Base-by-base conservation (phyloP, 2,797 vertebrate species). In the Oreonectes daqikongensis region DNA sequence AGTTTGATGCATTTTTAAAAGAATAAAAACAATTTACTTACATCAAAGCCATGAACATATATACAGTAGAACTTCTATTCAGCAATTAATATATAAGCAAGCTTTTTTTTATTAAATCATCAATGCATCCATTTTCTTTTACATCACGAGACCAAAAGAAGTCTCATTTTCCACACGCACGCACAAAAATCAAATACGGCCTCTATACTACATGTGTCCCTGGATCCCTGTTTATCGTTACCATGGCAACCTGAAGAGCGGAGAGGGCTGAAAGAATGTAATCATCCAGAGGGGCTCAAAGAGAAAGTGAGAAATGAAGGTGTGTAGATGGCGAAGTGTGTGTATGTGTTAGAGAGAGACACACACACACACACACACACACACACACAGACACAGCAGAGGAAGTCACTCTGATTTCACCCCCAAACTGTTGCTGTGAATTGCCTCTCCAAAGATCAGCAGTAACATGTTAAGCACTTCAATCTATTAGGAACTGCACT, bases 201-300 rank as follows among this genome's bases (percentile, higher is more conserved):
- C 22, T 59, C 38, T 32, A 22, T 28, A 38, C 50, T 72, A 60
- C 24, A 59, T 50, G 22, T 60, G 67, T 69, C 50, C 57, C 64
- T 67, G 64, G 28, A 46, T 69, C 52, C 64, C 38, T 64, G 46
- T 77, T 81, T 79, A 79, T 70, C 61, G 68, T 83, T 72, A 63
- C 82, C 76, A 81, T 81, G 77, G 82, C n/a, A 83, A 61, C 59
- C 24, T 11, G 52, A 40, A 15, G 69, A 79, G 72, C 10, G 32
- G 73, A 30, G 63, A 20, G 38, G 53, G 63, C 63, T 80, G 63
- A 59, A 80, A 46, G 59, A 74, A 79, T 77, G 67, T 53, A 70
- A 77, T 77, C 75, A 70, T 77, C 38, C 55, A 77, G 65, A 17
- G 60, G 22, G 42, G 69, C 79, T 79, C 55, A 65, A 14, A 79